Conservation (phyloP, 2,797 vertebrate genomes). For the Eulemur albifrons region DNA sequence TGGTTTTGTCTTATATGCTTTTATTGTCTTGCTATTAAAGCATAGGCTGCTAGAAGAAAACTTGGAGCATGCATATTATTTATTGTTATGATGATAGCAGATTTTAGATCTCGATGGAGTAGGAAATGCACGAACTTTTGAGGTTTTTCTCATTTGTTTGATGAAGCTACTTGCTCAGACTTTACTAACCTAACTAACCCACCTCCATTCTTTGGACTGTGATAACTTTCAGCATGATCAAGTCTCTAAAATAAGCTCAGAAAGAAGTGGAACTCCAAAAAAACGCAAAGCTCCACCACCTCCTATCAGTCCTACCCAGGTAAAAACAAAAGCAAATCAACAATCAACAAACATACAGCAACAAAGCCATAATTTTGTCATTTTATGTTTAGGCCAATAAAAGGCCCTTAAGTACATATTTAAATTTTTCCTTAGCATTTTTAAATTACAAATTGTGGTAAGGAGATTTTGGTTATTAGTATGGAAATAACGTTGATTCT, state of each 20-base stretch:
- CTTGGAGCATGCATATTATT: slow-evolving; percentile 74
- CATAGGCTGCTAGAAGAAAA: slow-evolving; percentile 75
- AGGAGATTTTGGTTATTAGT: not conserved
- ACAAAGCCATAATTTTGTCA: not conserved
- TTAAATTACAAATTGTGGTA: not conserved
- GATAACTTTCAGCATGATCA: slow-evolving; percentile 95
- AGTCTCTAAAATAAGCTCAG: slow-evolving; percentile 96
- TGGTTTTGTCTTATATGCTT: slow-evolving; percentile 54
- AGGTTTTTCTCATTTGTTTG: slow-evolving; percentile 74
- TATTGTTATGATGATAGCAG: slow-evolving; percentile 17
- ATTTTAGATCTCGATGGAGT: slow-evolving; percentile 13
- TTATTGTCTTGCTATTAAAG: slow-evolving; percentile 78
- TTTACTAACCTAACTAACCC: slow-evolving; percentile 91
- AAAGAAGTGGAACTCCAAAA: slow-evolving; percentile 99
- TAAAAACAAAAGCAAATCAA: slow-evolving; percentile 86
- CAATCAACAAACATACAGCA: not conserved
- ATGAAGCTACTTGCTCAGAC: slow-evolving; percentile 78
- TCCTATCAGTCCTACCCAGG: slow-evolving; percentile 97
- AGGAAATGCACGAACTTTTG: slow-evolving; percentile 78
- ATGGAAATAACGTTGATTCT: slow-evolving; percentile 46
- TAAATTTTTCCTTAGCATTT: not conserved
- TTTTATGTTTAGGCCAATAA: slow-evolving; percentile 12
- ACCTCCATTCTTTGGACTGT: slow-evolving; percentile 88
- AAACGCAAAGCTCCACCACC: slow-evolving; percentile 99
- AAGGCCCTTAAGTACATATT: not conserved